Conservation (phyloP, 2,888 invertebrate genomes). For the Phymatocera aterrima region DNA sequence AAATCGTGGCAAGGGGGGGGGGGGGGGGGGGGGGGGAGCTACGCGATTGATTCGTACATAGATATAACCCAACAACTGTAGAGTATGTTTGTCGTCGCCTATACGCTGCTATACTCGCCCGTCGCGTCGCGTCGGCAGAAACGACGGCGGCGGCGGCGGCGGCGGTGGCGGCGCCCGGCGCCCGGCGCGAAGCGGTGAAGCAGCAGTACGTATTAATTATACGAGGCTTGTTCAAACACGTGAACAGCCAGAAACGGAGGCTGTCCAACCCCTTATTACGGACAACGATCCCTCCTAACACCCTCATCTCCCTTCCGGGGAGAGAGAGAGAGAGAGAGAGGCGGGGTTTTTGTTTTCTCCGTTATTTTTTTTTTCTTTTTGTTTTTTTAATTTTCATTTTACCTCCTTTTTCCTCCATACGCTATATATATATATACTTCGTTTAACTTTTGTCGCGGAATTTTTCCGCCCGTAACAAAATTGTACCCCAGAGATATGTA, state of each 20-base stretch:
- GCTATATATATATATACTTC: too few relatives aligned
- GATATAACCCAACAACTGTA: background rate
- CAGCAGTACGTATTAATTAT: conserved; percentile 73
- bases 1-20: background rate
- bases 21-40: background rate
- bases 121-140: conserved; percentile 43
- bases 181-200: too few relatives aligned
- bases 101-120: background rate
- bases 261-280: conserved; percentile 54
- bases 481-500: conserved; percentile 37
- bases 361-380: conserved; percentile 62
- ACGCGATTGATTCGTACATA: conserved; percentile 8
- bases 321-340: too few relatives aligned
- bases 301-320: conserved; percentile 41
- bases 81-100: conserved; percentile 31
- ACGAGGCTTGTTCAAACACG: conserved; percentile 72
- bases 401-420: too few relatives aligned
- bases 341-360: conserved; percentile 53
- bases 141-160: conserved; percentile 49
- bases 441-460: conserved; percentile 72
- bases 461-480: conserved; percentile 61
- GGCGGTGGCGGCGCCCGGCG: too few relatives aligned
- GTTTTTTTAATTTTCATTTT: conserved; percentile 53
- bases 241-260: conserved; percentile 58
- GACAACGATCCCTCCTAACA: conserved; percentile 46